phyloP scores from a whole-genome alignment of 2,797 vertebrate species.

The Lagocephalus sceleratus region DNA sequence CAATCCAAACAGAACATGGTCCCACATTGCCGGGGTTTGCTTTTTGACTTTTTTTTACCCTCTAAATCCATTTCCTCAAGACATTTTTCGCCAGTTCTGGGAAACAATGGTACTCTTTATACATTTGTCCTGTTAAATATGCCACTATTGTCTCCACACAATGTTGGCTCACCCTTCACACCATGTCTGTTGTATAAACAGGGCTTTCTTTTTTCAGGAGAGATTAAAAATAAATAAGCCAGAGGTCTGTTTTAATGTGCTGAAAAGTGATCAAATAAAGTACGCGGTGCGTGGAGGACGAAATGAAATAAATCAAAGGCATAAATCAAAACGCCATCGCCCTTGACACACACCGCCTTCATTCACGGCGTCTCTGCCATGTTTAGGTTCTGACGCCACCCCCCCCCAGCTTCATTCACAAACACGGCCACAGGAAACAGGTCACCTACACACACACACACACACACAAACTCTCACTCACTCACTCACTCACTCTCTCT shows the following conservation, averaged over 20 bases:
- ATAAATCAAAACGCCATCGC: slow-evolving; percentile 34
- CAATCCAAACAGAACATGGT: slow-evolving; percentile 75
- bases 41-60: slow-evolving; percentile 52
- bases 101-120: slow-evolving; percentile 71
- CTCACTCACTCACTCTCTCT: too few species aligned
- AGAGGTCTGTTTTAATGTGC: slow-evolving; percentile 5
- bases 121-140: slow-evolving; percentile 32
- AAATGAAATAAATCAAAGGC: slow-evolving; percentile 17
- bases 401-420: slow-evolving; percentile 69
- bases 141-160: slow-evolving; percentile 58
- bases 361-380: slow-evolving; percentile 43
- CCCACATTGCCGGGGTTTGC: slow-evolving; percentile 69
- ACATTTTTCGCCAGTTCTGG: slow-evolving; percentile 52
- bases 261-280: slow-evolving; percentile 19
- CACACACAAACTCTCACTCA: too few species aligned
- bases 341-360: slow-evolving; percentile 24
- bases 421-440: slow-evolving; percentile 65
- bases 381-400: slow-evolving; percentile 50
- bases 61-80: slow-evolving; percentile 70
- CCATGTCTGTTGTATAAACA: slow-evolving; percentile 29
- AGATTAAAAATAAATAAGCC: slow-evolving; percentile 33
- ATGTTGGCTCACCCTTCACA: slow-evolving; percentile 42
- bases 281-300: neutral
- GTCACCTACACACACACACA: slow-evolving; percentile 49
- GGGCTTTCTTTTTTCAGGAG: slow-evolving; percentile 34